phyloP scores from a whole-genome alignment of 2,888 invertebrate species.

The Zootermopsis nevadensis region DNA sequence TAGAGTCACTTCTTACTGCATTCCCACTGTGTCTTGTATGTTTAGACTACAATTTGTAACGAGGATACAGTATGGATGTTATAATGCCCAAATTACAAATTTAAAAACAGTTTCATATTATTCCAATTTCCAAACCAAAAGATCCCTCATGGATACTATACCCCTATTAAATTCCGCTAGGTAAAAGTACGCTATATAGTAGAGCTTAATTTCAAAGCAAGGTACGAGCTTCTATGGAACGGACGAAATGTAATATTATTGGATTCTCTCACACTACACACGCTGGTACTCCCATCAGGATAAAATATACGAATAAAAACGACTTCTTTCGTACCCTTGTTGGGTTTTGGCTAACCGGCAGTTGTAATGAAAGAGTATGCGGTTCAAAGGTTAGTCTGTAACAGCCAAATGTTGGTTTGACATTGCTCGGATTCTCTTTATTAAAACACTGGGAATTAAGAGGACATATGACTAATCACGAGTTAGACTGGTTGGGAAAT shows the following conservation, averaged over 20 bases:
- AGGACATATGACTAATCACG: too few relatives aligned
- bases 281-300: background rate
- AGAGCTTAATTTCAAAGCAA: background rate
- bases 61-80: background rate
- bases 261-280: background rate
- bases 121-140: background rate
- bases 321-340: background rate
- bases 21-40: background rate
- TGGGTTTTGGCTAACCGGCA: background rate
- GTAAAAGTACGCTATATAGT: background rate
- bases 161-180: background rate
- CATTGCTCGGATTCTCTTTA: background rate
- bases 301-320: background rate
- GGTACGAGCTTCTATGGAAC: background rate
- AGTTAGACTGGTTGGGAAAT: too few relatives aligned
- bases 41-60: background rate
- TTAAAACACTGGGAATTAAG: background rate
- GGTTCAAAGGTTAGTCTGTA: background rate
- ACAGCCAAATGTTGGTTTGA: background rate
- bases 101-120: background rate
- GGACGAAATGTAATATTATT: background rate
- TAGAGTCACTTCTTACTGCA: background rate
- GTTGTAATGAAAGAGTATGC: background rate
- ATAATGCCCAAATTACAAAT: background rate
- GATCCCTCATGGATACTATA: background rate